Evolutionary conservation across 2,797 vertebrate genomes (phyloP), one percentile per base, ranked within the genome.

Genomic region (Oophaga sylvatica): DNA sequence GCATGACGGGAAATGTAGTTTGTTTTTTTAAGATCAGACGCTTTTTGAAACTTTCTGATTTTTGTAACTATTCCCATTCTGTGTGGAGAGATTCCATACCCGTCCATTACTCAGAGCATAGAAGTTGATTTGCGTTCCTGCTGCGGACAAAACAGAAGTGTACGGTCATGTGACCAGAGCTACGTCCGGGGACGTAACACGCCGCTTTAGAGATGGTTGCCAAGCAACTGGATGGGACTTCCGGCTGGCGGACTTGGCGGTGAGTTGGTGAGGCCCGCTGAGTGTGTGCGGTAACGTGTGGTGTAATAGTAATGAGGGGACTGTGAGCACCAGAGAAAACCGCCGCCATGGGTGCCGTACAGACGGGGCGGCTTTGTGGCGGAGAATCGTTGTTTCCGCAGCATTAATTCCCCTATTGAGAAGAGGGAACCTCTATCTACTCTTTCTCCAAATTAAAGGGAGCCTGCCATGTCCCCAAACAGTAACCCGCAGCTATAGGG

Each of bases 1-100:
- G 89, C 12, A 53, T 60, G 76, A 31, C 41, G 91, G 91, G 90
- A 90, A 70, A 10, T 77, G 90, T 86, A 89, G 92, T 90, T 76
- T 41, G 29, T 12, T 17, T 11, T 15, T 13, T 71, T 12, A 29
- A 0, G 15, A n/a, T 22, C 5, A 63, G 12, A 0, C 1, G 19
- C 2, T 13, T 13, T 10, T 70, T 31, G 3, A 4, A 31, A 70
- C 11, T 16, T 31, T 16, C 5, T 5, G 29, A 70, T 3, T 5
- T 70, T 68, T 68, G 2, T 68, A 8, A 11, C 8, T 53, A 6
- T 0, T 59, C 10, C 5, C 15, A 31, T n/a, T 70, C n/a, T 13
- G 29, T 29, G 11, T 70, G 7, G 5, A 31, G 31, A 2, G 13
- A 16, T 6, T 31, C 31, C 15, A 35, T 16, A 31, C 0, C 1